phyloP scores from a whole-genome alignment of 2,797 vertebrate species.

The Sphenopsis melanotis region DNA sequence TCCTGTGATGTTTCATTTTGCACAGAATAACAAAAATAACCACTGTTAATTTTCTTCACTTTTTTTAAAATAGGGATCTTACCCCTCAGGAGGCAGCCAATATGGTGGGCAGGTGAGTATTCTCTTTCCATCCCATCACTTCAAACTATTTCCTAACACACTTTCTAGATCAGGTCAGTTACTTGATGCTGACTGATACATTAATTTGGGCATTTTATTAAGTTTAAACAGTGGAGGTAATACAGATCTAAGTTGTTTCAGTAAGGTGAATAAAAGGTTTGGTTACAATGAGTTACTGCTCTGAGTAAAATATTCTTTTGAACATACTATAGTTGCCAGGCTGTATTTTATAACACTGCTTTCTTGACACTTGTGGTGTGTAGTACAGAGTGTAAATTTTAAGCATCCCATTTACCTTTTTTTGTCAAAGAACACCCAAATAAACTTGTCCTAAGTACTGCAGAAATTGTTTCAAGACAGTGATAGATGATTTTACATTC shows the following conservation, averaged over 20 bases:
- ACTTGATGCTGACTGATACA: not conserved
- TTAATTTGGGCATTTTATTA: not conserved
- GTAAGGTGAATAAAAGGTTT: not conserved
- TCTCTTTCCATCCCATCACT: not conserved
- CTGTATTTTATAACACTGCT: not conserved
- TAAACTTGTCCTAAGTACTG: not conserved
- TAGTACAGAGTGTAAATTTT: not conserved
- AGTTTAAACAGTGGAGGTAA: not conserved
- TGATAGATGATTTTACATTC: not conserved
- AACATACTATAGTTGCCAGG: not conserved
- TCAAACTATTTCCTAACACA: not conserved
- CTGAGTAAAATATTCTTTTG: not conserved
- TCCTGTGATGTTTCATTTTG: not conserved
- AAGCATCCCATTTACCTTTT: not conserved
- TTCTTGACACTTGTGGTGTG: not conserved
- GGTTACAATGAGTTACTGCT: not conserved
- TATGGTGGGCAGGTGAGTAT: constrained; percentile 23
- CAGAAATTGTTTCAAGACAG: not conserved
- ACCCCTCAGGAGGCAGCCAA: not conserved
- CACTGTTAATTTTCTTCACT: not conserved
- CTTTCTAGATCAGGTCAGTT: not conserved
- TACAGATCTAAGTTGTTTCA: fast-evolving
- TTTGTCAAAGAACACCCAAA: not conserved
- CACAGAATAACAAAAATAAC: not conserved
- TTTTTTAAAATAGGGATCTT: not conserved